Evolutionary conservation across 2,888 invertebrate species (phyloP).

Genomic region (Drosophila suboccidentalis): DNA sequence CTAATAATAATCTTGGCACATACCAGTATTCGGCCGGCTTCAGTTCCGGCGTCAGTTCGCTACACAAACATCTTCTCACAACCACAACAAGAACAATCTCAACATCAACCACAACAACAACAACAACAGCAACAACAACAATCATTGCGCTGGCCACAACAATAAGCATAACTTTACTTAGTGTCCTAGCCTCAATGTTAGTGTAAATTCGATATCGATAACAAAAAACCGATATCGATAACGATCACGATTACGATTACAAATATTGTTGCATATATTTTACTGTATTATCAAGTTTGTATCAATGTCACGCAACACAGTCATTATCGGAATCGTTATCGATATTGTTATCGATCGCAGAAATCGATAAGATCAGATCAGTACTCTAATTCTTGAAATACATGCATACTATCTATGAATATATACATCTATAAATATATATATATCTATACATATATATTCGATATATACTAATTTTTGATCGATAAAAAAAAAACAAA

Average conservation of each 20-base stretch:
- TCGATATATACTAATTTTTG: conserved; percentile 50
- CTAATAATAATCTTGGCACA: conserved; percentile 86
- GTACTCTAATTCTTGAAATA: conserved; percentile 40
- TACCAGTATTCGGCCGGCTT: conserved; percentile 85
- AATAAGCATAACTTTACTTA: conserved; percentile 84
- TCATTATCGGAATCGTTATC: conserved; percentile 22
- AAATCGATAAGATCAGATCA: conserved; percentile 26
- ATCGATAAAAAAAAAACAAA: conserved; percentile 20
- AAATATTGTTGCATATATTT: background rate
- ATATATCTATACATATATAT: conserved; percentile 20
- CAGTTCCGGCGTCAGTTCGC: conserved; percentile 84
- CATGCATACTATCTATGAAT: conserved; percentile 51
- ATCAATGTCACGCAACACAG: background rate
- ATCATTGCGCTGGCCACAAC: conserved; percentile 83
- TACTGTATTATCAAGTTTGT: background rate
- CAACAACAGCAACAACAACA: conserved; percentile 77
- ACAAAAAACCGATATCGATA: conserved; percentile 13
- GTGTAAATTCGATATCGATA: conserved; percentile 65
- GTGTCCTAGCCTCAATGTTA: conserved; percentile 84
- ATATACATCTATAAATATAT: conserved; percentile 18
- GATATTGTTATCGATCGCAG: conserved; percentile 29
- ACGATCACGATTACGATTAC: conserved; percentile 2
- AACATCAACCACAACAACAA: conserved; percentile 76
- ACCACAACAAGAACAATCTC: conserved; percentile 75
- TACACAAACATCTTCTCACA: conserved; percentile 82